These are phyloP conservation scores for Eurypyga helias DNA, from an alignment of 2,113 vertebrate species.

Conservation along the genomic window DNA sequence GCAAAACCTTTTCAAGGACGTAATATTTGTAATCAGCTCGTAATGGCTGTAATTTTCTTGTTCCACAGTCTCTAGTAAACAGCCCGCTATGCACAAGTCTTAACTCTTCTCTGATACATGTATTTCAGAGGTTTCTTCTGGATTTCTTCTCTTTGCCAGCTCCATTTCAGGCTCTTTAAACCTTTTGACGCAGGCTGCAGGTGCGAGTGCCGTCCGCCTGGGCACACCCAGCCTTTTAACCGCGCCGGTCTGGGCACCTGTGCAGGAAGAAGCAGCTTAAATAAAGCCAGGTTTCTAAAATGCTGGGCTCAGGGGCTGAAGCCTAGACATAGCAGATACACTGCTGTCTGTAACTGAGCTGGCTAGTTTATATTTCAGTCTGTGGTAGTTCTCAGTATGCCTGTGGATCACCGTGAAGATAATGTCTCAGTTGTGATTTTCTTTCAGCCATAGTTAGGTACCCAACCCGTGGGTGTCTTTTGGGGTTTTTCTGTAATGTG, in stretches of 20 bases:
- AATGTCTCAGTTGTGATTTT: not conserved
- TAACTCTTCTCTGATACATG: not conserved
- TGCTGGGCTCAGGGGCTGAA: not conserved
- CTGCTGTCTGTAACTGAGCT: not conserved
- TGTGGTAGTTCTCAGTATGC: not conserved
- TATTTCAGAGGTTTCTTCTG: not conserved
- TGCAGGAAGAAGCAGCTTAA: not conserved
- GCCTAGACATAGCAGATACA: not conserved
- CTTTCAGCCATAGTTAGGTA: not conserved
- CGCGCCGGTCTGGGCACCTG: not conserved
- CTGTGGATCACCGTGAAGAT: not conserved
- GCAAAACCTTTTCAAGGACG: not conserved
- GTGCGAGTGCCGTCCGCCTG: accelerated
- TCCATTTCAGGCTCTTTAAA: not conserved
- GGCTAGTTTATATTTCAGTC: not conserved
- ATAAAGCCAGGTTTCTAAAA: not conserved
- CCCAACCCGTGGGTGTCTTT: not conserved
- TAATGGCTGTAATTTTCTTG: not conserved
- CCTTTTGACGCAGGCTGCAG: not conserved
- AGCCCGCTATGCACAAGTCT: not conserved
- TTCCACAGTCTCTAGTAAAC: not conserved
- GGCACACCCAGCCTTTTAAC: not conserved
- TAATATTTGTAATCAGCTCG: not conserved
- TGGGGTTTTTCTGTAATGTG: not conserved
- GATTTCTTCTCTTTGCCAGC: not conserved